phyloP scores from a whole-genome alignment of 2,888 invertebrate species.

The Polylopha cassiicola region DNA sequence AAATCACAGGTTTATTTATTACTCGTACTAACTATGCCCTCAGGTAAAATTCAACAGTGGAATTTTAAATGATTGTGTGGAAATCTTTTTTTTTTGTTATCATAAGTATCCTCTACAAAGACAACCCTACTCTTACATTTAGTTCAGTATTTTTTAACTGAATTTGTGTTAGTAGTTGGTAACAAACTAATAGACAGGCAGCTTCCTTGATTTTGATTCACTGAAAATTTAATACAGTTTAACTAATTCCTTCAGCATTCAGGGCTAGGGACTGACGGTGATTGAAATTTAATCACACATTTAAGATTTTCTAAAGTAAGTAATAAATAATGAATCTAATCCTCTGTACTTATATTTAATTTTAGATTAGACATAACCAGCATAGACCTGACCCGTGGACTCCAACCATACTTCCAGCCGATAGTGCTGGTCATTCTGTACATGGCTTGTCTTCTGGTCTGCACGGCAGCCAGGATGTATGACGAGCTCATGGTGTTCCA shows the following conservation, averaged over 20 bases:
- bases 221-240: too few relatives aligned
- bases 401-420: constrained; percentile 68
- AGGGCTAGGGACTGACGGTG: too few relatives aligned
- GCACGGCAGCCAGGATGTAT: constrained; percentile 62
- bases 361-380: constrained; percentile 63
- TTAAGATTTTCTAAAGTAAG: too few relatives aligned
- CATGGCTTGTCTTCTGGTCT: constrained; percentile 61
- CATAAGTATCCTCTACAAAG: too few relatives aligned
- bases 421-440: constrained; percentile 66
- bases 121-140: too few relatives aligned
- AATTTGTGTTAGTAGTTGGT: too few relatives aligned
- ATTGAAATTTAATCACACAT: too few relatives aligned
- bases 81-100: neutral
- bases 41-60: neutral
- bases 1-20: constrained; percentile 6
- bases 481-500: constrained; percentile 73
- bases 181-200: too few relatives aligned
- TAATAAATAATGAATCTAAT: neutral
- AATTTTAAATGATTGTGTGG: too few relatives aligned
- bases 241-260: too few relatives aligned
- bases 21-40: constrained; percentile 4
- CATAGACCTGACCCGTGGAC: constrained; percentile 52
- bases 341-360: neutral
- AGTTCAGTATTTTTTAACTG: too few relatives aligned
- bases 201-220: too few relatives aligned